A percentile compares a stretch with the other conserved stretches of the same genome.
phyloP scores from a whole-genome alignment of 1,140 invertebrate genomes.

The Apis dorsata region DNA sequence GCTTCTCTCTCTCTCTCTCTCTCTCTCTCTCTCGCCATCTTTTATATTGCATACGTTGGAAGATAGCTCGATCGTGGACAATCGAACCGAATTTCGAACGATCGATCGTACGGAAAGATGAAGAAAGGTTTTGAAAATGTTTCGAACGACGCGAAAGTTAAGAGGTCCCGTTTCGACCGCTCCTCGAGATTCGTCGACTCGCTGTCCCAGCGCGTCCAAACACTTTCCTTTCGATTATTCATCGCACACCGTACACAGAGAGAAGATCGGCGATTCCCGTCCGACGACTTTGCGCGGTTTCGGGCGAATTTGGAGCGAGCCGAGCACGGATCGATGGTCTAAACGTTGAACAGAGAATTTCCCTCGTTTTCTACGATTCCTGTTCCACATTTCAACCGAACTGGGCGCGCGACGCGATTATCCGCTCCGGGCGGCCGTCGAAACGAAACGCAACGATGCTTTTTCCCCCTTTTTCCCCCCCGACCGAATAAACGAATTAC shows the following conservation, averaged over 20 bases:
- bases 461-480: conserved; percentile 16
- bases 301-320: conserved; percentile 18
- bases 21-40: background rate
- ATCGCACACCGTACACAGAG: background rate
- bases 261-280: background rate
- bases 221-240: conserved; percentile 48
- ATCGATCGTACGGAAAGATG: background rate
- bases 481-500: conserved; percentile 25
- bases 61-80: too few species aligned
- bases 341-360: conserved; percentile 45
- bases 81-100: background rate
- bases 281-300: background rate
- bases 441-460: conserved; percentile 41
- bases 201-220: conserved; percentile 2
- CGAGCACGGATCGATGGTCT: conserved; percentile 39
- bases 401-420: conserved; percentile 5
- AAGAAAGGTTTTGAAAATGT: too few species aligned
- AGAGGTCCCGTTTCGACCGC: conserved; percentile 8
- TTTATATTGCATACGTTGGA: background rate
- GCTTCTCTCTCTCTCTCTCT: background rate
- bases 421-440: conserved; percentile 12
- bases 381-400: conserved; percentile 41
- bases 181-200: conserved; percentile 34
- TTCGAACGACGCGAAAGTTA: conserved; percentile 31
- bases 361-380: conserved; percentile 52